Percentiles rank a stretch among this genome's conserved stretches.
Evolutionary conservation across 2,113 vertebrate genomes (phyloP).

Genomic region (Sitta europaea): DNA sequence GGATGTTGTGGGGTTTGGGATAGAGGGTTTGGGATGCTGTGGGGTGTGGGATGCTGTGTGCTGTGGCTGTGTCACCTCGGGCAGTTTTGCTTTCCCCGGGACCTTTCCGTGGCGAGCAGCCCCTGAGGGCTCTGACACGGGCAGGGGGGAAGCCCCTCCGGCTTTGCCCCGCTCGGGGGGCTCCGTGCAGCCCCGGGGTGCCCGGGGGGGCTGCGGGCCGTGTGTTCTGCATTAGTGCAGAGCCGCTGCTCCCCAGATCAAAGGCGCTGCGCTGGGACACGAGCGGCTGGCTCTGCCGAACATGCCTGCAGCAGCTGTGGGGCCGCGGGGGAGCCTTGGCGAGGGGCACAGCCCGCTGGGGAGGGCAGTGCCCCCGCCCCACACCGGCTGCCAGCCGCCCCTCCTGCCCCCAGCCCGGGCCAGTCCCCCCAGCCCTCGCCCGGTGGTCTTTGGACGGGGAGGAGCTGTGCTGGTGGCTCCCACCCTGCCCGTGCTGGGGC

Average conservation of each 20-base stretch:
- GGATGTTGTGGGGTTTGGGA: no score
- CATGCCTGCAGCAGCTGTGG: constrained; percentile 1
- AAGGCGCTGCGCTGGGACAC: not conserved
- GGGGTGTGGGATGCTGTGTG: no score
- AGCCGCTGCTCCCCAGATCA: not conserved
- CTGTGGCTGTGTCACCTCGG: no score
- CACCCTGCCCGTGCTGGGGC: accelerated
- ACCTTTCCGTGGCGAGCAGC: no score
- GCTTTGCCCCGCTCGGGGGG: no score
- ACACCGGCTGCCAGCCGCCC: accelerated
- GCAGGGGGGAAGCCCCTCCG: no score
- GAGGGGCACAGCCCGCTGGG: not conserved
- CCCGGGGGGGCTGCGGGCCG: not conserved
- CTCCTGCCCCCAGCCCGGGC: not conserved
- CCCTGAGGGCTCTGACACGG: no score
- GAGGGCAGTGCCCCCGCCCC: accelerated
- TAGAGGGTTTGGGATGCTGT: no score
- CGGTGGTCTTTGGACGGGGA: accelerated
- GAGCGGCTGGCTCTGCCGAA: not conserved
- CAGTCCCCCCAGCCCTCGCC: no score
- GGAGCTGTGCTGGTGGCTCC: not conserved
- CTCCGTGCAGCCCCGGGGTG: no score
- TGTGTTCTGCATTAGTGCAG: not conserved
- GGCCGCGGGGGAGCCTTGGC: accelerated
- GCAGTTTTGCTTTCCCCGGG: no score